Base-by-base conservation (phyloP, 92 coral and sea anemone genomes). In the Zoanthus sociatus region DNA sequence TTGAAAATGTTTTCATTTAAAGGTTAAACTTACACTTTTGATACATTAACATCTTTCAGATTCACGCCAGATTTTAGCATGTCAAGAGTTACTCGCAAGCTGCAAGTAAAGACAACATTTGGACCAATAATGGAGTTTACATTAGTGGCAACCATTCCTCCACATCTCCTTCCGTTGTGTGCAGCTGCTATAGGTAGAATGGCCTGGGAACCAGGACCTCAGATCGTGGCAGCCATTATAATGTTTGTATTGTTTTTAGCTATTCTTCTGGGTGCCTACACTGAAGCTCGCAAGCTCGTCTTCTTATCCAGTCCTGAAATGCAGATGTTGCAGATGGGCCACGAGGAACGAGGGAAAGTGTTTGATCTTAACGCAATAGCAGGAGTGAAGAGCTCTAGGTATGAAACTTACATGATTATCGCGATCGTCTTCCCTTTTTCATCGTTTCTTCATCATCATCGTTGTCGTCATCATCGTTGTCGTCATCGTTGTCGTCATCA, bases 11-110 rank as follows among this genome's bases (percentile, higher is more conserved):
- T 63, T 14, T 63, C 30, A 18, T 18, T 16, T 7, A 31, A 44
- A 8, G 5, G 51, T 55, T 61, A 12, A 45, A 76, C 30, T 45
- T 18, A 48, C 20, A 16, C 37, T 54, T 76, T 12, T n/a, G n/a
- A 21, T 31, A 1, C 5, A 21, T 30, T 69, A 5, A 8, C 30
- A 26, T 6, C 31, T 20, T 78, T 61, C 90, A 97, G 99, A 44
- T 97, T 97, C 78, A 95, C 99, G 64, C 99, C 99, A 21, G 99
- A 97, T 71, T 97, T 97, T 73, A 93, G 98, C 73, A 96, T 97
- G 95, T 97, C 99, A 10, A 90, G 98, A 82, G 99, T 97, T 51
- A 95, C 98, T 10, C 97, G 99, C 14, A 95, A 90, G 77, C 93
- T 97, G 14, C 98, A 93, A 87, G 94, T 97, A 78, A 92, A 90